Conservation (phyloP, 2,113 vertebrate species). For the Hipposideros armiger region DNA sequence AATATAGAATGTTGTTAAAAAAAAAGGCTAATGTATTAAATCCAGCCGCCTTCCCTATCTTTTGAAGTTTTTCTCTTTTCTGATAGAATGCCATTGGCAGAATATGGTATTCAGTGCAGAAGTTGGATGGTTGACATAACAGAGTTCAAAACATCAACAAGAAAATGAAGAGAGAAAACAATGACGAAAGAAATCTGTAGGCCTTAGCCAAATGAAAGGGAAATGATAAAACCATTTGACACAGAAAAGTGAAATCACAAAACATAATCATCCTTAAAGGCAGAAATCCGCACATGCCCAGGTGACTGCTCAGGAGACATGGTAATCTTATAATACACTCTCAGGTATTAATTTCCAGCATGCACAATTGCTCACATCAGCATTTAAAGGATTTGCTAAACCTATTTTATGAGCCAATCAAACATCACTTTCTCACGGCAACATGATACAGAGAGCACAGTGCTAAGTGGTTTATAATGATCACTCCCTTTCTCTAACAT, state of each 20-base stretch:
- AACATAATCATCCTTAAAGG: constrained; percentile 33
- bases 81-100: not conserved
- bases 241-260: constrained; percentile 60
- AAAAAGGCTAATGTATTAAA: not conserved
- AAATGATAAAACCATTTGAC: constrained; percentile 30
- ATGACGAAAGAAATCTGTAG: not conserved
- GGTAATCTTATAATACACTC: constrained; percentile 58
- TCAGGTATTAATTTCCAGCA: constrained; percentile 78
- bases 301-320: constrained; percentile 60
- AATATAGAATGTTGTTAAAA: not conserved
- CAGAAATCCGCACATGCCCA: constrained; percentile 56
- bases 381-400: constrained; percentile 84
- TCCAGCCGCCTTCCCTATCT: not conserved
- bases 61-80: not conserved
- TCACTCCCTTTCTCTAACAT: constrained; percentile 73
- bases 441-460: constrained; percentile 76
- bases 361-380: constrained; percentile 69
- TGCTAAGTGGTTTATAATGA: constrained; percentile 82
- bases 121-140: not conserved
- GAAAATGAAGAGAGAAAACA: constrained; percentile 35
- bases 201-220: not conserved
- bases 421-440: constrained; percentile 83
- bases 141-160: not conserved
- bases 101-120: not conserved
- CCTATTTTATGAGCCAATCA: constrained; percentile 81